Evolutionary conservation across 2,113 vertebrate species (phyloP).

Genomic region (Struthio camelus): DNA sequence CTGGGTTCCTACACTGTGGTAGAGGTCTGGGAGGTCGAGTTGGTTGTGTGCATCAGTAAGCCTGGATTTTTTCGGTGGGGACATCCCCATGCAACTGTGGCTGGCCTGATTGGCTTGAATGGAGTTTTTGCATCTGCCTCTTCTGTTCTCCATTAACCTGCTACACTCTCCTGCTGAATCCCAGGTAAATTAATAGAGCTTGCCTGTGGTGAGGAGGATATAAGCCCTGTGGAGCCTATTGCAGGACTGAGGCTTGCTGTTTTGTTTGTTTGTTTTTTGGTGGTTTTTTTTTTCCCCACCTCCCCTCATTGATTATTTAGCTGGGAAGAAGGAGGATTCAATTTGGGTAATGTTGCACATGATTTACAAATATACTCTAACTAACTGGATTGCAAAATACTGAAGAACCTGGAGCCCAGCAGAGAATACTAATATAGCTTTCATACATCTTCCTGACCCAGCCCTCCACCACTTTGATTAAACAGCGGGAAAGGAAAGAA

Average conservation of each 20-base stretch:
- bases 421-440: not conserved
- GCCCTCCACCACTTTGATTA: not conserved
- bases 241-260: not conserved
- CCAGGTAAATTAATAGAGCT: not conserved
- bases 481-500: constrained; percentile 1
- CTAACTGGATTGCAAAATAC: not conserved
- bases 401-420: not conserved
- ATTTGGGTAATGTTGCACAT: not conserved
- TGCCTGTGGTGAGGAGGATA: not conserved
- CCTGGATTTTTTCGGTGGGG: not conserved
- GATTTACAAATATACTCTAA: not conserved
- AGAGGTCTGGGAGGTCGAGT: not conserved
- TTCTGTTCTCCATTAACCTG: not conserved
- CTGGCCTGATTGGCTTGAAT: not conserved
- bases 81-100: not conserved
- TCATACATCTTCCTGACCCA: not conserved
- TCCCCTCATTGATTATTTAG: not conserved
- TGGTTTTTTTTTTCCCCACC: no score
- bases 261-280: not conserved
- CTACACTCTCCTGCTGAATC: not conserved
- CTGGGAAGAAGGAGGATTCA: not conserved
- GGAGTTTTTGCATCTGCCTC: not conserved
- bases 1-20: not conserved
- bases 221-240: not conserved
- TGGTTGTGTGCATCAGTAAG: not conserved